A percentile compares a stretch with the other conserved stretches of the same genome.
These are phyloP conservation scores for Phoenoteleia sp. DNA, from an alignment of 2,888 invertebrate genomes.

Conservation along the genomic window DNA sequence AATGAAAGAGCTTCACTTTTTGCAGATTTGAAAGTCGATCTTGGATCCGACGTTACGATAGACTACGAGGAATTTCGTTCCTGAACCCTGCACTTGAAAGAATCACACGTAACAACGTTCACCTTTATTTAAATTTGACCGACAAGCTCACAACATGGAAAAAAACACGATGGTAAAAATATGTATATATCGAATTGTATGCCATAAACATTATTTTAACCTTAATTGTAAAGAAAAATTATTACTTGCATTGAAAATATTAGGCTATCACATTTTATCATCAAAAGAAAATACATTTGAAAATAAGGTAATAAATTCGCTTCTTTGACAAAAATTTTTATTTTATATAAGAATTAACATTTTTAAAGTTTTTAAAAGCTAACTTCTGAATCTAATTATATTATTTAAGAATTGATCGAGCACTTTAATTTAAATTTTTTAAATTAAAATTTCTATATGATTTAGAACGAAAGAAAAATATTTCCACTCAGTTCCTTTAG, in stretches of 20 bases:
- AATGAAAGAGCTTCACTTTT: constrained; percentile 71
- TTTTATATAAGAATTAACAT: too few relatives aligned
- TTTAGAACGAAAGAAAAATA: not conserved
- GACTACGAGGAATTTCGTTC: constrained; percentile 74
- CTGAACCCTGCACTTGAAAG: constrained; percentile 71
- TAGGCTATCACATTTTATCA: not conserved
- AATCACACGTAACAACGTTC: constrained; percentile 70
- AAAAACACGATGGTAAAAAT: constrained; percentile 25
- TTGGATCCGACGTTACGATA: constrained; percentile 72
- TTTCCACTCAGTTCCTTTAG: too few relatives aligned
- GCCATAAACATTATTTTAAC: not conserved
- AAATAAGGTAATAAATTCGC: too few relatives aligned
- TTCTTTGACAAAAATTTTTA: too few relatives aligned
- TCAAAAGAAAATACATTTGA: too few relatives aligned
- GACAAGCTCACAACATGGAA: constrained; percentile 74
- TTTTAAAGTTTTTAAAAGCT: too few relatives aligned
- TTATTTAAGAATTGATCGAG: too few relatives aligned
- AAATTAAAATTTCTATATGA: not conserved
- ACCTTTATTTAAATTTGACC: constrained; percentile 75
- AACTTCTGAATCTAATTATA: too few relatives aligned
- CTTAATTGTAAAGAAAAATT: not conserved
- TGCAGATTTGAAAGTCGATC: constrained; percentile 69
- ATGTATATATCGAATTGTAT: not conserved
- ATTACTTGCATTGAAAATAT: not conserved
- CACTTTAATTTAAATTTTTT: too few relatives aligned